phyloP scores from a whole-genome alignment of 23 tunicate genomes.

The Phallusia fumigata region DNA sequence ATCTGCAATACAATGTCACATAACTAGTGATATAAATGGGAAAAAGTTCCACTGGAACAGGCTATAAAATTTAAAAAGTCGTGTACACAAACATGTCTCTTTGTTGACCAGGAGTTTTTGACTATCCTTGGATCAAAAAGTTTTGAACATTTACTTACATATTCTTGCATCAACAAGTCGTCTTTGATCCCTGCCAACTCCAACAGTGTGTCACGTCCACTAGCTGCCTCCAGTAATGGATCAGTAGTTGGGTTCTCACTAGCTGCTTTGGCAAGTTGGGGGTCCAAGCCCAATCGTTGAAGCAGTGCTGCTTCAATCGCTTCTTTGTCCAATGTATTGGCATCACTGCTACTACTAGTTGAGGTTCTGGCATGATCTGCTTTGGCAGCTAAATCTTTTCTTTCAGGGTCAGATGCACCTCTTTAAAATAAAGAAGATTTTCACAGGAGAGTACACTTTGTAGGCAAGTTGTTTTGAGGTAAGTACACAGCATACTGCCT shows the following conservation, averaged over 20 bases:
- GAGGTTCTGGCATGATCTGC: background rate
- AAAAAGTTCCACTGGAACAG: no score
- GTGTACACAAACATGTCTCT: no score
- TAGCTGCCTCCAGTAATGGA: conserved; percentile 1
- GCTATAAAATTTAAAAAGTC: no score
- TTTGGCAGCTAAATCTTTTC: background rate
- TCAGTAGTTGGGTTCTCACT: conserved; percentile 4
- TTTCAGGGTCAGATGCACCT: background rate
- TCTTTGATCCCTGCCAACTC: conserved; percentile 26
- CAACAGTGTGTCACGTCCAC: conserved; percentile 4
- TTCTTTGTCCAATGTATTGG: background rate
- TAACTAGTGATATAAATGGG: background rate
- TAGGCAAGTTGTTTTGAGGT: no score
- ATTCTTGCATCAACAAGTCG: conserved; percentile 41
- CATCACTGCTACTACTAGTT: background rate
- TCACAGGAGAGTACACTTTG: no score
- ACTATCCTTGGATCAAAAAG: no score
- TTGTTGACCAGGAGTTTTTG: no score
- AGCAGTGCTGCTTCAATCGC: conserved; percentile 9
- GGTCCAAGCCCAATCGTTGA: background rate
- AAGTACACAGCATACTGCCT: no score
- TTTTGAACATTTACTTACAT: conserved; percentile 23
- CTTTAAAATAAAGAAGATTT: background rate
- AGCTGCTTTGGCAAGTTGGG: background rate
- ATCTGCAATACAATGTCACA: conserved; percentile 6